A percentile compares a stretch with the other conserved stretches of the same genome.
Evolutionary conservation across 2,797 vertebrate species (phyloP).

Genomic region (Otolemur crassicaudatus): DNA sequence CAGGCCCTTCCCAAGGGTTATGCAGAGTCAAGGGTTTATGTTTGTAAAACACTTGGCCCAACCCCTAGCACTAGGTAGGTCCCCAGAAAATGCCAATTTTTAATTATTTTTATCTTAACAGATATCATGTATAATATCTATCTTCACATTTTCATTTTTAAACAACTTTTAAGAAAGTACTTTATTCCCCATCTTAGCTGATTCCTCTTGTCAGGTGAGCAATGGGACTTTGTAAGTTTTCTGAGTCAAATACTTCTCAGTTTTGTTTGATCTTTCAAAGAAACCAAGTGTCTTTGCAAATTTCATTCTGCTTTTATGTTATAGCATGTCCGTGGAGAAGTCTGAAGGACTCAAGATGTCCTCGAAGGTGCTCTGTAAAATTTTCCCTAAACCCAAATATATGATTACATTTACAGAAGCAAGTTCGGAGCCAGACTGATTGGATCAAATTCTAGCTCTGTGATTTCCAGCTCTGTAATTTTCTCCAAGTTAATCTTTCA

Average conservation of each 20-base stretch:
- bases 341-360: constrained; percentile 13
- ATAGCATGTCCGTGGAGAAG: background rate
- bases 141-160: background rate
- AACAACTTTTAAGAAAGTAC: constrained; percentile 13
- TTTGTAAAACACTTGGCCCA: background rate
- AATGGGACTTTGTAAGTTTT: constrained; percentile 37
- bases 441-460: background rate
- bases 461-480: background rate
- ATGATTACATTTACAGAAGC: background rate
- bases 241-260: constrained; percentile 23
- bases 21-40: background rate
- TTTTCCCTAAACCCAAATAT: background rate
- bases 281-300: background rate
- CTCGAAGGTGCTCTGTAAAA: background rate
- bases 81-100: background rate
- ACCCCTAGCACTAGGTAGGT: background rate
- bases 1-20: background rate
- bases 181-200: background rate
- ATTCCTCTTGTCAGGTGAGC: constrained; percentile 44
- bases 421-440: background rate
- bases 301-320: constrained; percentile 29
- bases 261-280: constrained; percentile 11
- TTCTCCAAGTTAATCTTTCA: background rate
- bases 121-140: background rate
- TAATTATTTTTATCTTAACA: background rate